phyloP scores from a whole-genome alignment of 2,113 vertebrate species.

The Hypanus sabinus region DNA sequence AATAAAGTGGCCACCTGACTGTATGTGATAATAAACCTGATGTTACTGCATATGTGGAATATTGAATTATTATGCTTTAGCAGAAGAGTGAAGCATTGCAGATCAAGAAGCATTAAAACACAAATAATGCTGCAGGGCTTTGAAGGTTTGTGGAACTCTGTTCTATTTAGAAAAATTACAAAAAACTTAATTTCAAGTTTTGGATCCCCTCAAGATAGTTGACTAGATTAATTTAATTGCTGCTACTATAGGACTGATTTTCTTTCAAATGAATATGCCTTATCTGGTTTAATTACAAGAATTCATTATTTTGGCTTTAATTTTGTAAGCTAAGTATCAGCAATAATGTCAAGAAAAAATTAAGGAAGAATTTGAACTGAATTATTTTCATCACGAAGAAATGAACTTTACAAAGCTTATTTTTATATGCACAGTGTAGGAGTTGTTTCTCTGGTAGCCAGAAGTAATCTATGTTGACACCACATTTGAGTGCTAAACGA shows the following conservation, averaged over 20 bases:
- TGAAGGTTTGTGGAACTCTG: neutral
- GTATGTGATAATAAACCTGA: too few species aligned
- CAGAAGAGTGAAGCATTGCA: too few species aligned
- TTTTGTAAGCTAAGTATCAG: neutral
- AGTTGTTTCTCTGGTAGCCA: neutral
- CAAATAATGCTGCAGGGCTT: neutral
- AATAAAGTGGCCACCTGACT: too few species aligned
- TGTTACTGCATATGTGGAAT: neutral
- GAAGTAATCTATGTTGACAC: neutral
- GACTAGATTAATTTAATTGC: neutral
- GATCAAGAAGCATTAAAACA: too few species aligned
- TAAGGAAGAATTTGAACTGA: neutral
- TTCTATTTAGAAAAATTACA: neutral
- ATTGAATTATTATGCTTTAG: neutral
- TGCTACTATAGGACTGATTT: neutral
- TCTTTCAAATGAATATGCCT: neutral
- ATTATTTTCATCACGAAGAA: neutral
- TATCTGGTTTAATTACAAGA: neutral
- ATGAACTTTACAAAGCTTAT: neutral
- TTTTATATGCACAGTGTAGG: neutral
- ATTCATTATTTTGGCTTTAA: neutral
- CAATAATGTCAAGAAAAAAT: neutral
- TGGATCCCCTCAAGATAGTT: slow-evolving; percentile 9
- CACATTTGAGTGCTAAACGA: neutral
- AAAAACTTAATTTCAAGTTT: slow-evolving; percentile 13